Base-by-base conservation (phyloP, 1,140 invertebrate species). In the Luehdorfia chinensis region DNA sequence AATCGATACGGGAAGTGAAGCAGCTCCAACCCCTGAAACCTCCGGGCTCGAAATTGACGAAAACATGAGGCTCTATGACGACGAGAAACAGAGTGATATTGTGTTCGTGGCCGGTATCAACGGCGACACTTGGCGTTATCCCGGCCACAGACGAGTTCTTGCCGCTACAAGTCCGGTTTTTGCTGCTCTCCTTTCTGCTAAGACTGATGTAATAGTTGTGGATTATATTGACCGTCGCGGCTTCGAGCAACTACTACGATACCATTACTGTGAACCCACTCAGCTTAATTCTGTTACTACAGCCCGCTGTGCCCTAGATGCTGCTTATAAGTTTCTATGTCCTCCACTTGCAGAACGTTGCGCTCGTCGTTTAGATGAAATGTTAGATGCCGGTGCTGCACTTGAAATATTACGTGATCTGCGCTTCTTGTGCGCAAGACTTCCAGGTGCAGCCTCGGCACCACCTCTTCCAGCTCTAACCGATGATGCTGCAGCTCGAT, bases 251-350 rank as follows among this genome's bases (percentile, higher is more conserved):
- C 78, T 93, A 0, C 78, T 93, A 21, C 91, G 90, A 84, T 91
- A 89, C 59, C 77, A 93, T 37, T 91, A 92, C 59, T 89, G 89
- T 15, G 88, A 92, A 28, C 85, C 89, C 0, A 88, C 92, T 4
- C 84, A 88, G 18, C 87, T 94, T 15, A 89, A 91, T 39, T 90
- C 91, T 0, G 89, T 92, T 1, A 78, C 83, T 0, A 91, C 91
- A 0, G 91, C 92, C 5, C 74, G 93, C 9, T 86, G 87, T 4
- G 91, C 92, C 0, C 86, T 94, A 0, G 89, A 92, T 59, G 90
- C 90, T 0, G 91, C 92, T 3, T 90, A 93, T 59, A 91, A 92
- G 50, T 94, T 93, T 55, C 74, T 92, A 2, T 92, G 92, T 46
- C 87, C 89, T 1, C 89, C 88, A 18, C 79, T 94, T 5, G 89